Percentiles rank a stretch among this genome's conserved stretches.
These are phyloP conservation scores for Leptinotarsa lineolata DNA, from an alignment of 1,140 invertebrate genomes.

Conservation along the genomic window DNA sequence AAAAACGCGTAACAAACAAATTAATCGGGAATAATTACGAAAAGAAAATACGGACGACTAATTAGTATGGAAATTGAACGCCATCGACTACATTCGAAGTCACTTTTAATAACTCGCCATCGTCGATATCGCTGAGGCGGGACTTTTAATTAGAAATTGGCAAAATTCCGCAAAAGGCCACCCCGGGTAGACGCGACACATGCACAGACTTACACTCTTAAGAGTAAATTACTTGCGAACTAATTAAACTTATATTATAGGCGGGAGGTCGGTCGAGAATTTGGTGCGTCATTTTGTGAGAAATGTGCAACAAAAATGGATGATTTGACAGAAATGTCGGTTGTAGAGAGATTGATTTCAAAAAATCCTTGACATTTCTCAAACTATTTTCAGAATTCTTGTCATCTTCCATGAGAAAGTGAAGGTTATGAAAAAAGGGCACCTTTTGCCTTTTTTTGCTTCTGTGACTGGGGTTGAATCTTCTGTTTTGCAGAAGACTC, in stretches of 20 bases:
- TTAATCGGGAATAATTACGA: neutral
- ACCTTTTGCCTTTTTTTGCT: no score
- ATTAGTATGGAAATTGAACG: constrained; percentile 4
- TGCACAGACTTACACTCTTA: neutral
- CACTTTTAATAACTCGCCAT: neutral
- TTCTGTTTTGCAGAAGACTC: no score
- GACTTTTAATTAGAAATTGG: neutral
- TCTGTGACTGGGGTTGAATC: no score
- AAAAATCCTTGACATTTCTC: no score
- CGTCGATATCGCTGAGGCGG: no score
- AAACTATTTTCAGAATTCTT: no score
- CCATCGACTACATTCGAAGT: neutral
- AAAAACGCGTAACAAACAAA: neutral
- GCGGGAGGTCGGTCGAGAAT: neutral
- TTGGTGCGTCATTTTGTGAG: neutral
- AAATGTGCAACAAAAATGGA: neutral
- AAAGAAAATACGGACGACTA: neutral
- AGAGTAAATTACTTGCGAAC: neutral
- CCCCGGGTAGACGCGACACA: neutral
- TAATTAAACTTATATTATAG: neutral
- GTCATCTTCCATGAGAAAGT: no score
- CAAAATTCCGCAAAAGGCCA: neutral
- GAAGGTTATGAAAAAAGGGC: no score
- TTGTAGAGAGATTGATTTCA: no score
- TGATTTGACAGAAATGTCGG: neutral